phyloP scores from a whole-genome alignment of 2,113 vertebrate species.

The Saccopteryx leptura region DNA sequence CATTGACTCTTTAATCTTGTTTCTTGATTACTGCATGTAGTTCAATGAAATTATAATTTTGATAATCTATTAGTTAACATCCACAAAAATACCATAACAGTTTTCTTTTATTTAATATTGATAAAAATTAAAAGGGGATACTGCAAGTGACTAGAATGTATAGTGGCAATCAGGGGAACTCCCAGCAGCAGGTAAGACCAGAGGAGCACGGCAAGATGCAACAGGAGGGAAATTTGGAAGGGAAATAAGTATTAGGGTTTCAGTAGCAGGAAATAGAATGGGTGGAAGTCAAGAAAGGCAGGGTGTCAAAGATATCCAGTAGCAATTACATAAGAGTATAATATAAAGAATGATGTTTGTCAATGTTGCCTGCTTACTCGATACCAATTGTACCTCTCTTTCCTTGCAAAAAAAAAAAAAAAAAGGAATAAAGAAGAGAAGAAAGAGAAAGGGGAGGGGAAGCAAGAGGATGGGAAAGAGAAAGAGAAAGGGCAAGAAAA shows the following conservation, averaged over 20 bases:
- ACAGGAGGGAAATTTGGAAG: not conserved
- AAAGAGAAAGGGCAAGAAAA: not conserved
- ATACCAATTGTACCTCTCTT: not conserved
- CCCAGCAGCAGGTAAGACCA: not conserved
- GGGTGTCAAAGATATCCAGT: not conserved
- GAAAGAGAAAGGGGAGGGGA: not conserved
- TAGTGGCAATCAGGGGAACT: not conserved
- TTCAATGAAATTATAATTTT: not conserved
- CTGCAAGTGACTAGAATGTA: not conserved
- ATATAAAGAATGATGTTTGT: not conserved
- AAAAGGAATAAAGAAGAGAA: not conserved
- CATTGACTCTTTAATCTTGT: not conserved
- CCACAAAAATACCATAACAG: not conserved
- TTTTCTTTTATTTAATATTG: constrained; percentile 24
- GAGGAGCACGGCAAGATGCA: not conserved
- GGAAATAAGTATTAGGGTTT: not conserved
- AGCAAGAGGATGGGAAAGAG: not conserved
- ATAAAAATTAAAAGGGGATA: not conserved
- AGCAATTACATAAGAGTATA: not conserved
- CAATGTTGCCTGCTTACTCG: no score
- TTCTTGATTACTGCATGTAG: constrained; percentile 12
- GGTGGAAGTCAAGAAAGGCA: not conserved
- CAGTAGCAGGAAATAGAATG: not conserved
- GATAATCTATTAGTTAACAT: not conserved
- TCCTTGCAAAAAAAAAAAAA: not conserved